Conservation (phyloP, 2,113 vertebrate genomes). For the Mola mola region DNA sequence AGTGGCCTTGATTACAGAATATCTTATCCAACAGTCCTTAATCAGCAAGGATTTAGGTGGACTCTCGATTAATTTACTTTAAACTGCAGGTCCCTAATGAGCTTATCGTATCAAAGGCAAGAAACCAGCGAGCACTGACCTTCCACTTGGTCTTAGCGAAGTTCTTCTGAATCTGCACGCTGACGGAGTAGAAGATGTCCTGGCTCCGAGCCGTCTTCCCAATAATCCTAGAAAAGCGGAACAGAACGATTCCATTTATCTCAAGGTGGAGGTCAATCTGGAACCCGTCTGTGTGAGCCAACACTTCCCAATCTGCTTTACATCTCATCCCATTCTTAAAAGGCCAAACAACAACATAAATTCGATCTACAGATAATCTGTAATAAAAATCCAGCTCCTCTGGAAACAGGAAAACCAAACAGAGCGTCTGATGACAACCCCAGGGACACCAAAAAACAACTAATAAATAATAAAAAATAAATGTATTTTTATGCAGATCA, state of each 20-base stretch:
- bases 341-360: no score
- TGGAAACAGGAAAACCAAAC: no score
- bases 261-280: constrained; percentile 4
- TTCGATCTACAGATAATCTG: no score
- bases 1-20: constrained; percentile 33
- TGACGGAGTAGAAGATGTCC: constrained; percentile 96
- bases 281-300: neutral
- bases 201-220: constrained; percentile 92
- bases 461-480: no score
- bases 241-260: constrained; percentile 20
- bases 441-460: no score
- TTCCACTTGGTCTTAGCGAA: constrained; percentile 98
- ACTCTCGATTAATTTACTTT: constrained; percentile 31
- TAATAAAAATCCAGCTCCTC: no score
- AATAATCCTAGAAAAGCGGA: constrained; percentile 86
- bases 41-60: constrained; percentile 55
- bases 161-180: constrained; percentile 95
- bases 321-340: no score
- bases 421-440: no score
- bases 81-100: constrained; percentile 32
- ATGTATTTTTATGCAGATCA: no score
- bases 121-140: constrained; percentile 79
- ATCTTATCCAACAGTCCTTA: constrained; percentile 44
- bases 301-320: neutral
- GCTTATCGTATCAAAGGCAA: constrained; percentile 20